Evolutionary conservation across 2,797 vertebrate species (phyloP).

Genomic region (Erithacus rubecula): DNA sequence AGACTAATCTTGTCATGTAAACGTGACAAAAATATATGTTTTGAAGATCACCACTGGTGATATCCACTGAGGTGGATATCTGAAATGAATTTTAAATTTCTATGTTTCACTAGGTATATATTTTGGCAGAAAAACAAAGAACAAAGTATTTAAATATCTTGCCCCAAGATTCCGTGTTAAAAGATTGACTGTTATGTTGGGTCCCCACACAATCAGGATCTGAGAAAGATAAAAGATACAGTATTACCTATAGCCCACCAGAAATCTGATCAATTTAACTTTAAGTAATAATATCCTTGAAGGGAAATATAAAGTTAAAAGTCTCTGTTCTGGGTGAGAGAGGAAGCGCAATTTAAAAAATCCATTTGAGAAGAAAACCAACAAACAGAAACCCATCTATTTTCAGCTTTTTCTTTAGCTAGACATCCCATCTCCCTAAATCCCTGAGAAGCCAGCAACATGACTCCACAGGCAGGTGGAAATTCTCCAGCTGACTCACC

Average conservation of each 20-base stretch:
- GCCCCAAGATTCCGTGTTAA: neutral
- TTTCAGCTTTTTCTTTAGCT: neutral
- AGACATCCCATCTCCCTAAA: neutral
- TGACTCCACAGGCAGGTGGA: neutral
- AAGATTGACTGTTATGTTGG: neutral
- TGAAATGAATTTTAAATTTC: neutral
- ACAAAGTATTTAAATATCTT: neutral
- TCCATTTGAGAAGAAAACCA: neutral
- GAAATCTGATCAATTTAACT: neutral
- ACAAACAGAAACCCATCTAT: neutral
- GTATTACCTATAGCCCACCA: rapidly evolving
- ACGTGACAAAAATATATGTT: neutral
- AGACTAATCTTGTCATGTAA: neutral
- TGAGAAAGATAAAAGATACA: neutral
- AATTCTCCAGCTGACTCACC: neutral
- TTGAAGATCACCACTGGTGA: neutral
- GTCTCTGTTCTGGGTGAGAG: neutral
- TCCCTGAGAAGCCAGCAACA: neutral
- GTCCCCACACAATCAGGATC: neutral
- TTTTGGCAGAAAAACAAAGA: neutral
- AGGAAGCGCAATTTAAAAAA: rapidly evolving
- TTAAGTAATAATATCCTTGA: neutral
- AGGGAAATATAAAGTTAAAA: neutral
- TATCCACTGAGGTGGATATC: neutral
- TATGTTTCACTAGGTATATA: neutral